Conservation (phyloP, 2,797 vertebrate genomes). For the Hafferia zeledoni region DNA sequence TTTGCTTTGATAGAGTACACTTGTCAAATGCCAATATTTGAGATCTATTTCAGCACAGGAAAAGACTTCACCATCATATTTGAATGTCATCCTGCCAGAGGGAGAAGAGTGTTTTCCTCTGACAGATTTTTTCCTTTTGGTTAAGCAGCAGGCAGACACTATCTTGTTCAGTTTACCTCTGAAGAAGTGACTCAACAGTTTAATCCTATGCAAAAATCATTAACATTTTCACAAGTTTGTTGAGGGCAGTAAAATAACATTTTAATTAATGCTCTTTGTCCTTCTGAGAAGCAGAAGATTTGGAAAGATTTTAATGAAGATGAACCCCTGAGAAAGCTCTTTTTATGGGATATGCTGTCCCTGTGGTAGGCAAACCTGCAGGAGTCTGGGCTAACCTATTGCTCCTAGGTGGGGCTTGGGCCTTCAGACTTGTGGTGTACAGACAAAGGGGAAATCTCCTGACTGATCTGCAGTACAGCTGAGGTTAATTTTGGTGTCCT, state of each 20-base stretch:
- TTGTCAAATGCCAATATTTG: background rate
- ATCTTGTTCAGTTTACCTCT: background rate
- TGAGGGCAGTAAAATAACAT: background rate
- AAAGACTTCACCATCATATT: background rate
- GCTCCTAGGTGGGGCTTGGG: background rate
- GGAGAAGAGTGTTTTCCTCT: background rate
- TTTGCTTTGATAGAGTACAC: background rate
- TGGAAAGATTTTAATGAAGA: background rate
- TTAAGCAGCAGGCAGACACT: background rate
- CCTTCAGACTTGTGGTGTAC: background rate
- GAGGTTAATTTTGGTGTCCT: background rate
- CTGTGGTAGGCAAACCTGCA: background rate
- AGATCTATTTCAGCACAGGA: background rate
- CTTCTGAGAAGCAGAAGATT: background rate
- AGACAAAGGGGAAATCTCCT: background rate
- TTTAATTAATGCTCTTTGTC: background rate
- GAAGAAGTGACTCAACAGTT: background rate
- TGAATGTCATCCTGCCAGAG: background rate
- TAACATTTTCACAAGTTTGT: background rate
- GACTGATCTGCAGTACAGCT: background rate
- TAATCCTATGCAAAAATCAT: constrained; percentile 3
- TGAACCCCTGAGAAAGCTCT: background rate
- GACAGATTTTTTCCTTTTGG: background rate
- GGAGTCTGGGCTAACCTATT: background rate
- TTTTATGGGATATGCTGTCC: background rate